Base-by-base conservation (phyloP, 2,797 vertebrate genomes). In the Megalops cyprinoides region DNA sequence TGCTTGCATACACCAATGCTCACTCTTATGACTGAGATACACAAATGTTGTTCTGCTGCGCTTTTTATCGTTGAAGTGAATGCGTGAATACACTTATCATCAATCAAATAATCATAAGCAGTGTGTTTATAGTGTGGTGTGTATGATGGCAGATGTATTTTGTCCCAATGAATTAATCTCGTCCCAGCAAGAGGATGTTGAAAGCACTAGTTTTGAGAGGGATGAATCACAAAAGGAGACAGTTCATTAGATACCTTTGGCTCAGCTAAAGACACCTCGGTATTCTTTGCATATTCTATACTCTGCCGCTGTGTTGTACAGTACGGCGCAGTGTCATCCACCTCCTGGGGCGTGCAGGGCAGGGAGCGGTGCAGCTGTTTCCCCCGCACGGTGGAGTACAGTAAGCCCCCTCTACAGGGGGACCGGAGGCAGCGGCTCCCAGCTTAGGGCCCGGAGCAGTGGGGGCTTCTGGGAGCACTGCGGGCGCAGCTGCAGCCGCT, bases 321-420 rank as follows among this genome's bases (percentile, higher is more conserved):
- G 67, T 69, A 10, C 67, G 31, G 25, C n/a, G 31, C 20, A 12
- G 48, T 67, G 48, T 44, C 73, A 39, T 60, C 48, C 31, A 31
- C 78, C 55, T 75, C 71, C 55, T 78, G 23, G 23, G 48, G 62
- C 37, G 77, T 42, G 44, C 25, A 74, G 67, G 31, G 20, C 65
- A 28, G 69, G 71, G 75, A 87, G 86, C 85, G 85, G 75, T 89
- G 86, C 91, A 91, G 90, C 90, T 92, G 91, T 87, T 91, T 84
- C 87, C 90, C 87, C 91, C 89, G 89, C 90, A 86, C 90, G 89
- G 88, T 87, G 89, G 87, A 90, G 67, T 44, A 39, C 67, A 0
- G 84, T 90, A 92, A 91, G 89, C 89, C 84, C 82, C 84, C 86
- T 82, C 86, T 84, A 85, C 88, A 44, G 82, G 88, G 87, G 39